Base-by-base conservation (phyloP, 2,888 invertebrate genomes). In the Melikaiella ostensackeni region DNA sequence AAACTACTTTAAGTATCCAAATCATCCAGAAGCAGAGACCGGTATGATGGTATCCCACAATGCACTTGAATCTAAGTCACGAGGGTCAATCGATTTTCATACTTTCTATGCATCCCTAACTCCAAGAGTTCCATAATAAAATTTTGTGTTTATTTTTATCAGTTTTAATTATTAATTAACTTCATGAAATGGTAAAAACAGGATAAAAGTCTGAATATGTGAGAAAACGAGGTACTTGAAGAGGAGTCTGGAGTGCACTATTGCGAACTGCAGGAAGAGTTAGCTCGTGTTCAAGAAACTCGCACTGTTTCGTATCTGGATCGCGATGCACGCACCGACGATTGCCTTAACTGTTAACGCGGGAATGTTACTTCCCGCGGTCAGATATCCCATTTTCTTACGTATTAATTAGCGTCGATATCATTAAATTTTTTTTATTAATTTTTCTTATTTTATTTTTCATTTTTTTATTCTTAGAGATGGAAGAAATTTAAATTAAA, bases 281-380 rank as follows among this genome's bases (percentile, higher is more conserved):
- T 74, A 78, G 81, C 82, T 85, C 82, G 84, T 86, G 85, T 83
- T 83, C 84, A 83, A 84, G 85, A 85, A 89, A 86, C 89, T 91
- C 90, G 91, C 91, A 90, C 91, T 91, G 91, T 90, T 91, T 91
- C 91, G 89, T 90, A 91, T 91, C 90, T 91, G 91, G 91, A 90
- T 91, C 91, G 89, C 81, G 75, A 80, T 88, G 82, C 88, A 91
- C 88, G 91, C 90, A 88, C 87, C 89, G 91, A 86, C 88, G 91
- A 86, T 80, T 88, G 84, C 88, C 86, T 85, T 90, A 89, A 89
- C 88, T 84, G 86, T 87, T 87, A 85, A 79, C 84, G 81, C 84
- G 81, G 82, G 84, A 84, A 85, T 85, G 83, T 81, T 81, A 76
- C 77, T 57, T 79, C 75, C 74, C 76, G 21, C 78, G 64, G 74